phyloP scores from a whole-genome alignment of 2,888 invertebrate genomes.

The Diadegma fenestrale region DNA sequence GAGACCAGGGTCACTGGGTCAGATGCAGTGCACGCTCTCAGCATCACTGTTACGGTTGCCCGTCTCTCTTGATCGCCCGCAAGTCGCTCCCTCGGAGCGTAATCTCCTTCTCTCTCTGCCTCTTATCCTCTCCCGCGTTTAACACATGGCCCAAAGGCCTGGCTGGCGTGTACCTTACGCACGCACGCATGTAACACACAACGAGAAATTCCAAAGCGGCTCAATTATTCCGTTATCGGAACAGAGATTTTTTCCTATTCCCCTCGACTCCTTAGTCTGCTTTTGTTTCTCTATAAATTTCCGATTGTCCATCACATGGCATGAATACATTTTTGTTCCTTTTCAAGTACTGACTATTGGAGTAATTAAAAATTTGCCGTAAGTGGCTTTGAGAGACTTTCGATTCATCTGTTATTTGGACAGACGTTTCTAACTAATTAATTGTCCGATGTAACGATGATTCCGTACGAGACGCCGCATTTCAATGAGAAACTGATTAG shows the following conservation, averaged over 20 bases:
- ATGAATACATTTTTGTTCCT: not conserved
- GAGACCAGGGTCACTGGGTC: constrained; percentile 83
- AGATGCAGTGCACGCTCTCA: constrained; percentile 79
- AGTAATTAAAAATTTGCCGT: not conserved
- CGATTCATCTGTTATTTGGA: no score
- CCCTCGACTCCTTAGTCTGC: not conserved
- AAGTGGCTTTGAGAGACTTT: no score
- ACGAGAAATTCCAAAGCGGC: constrained; percentile 37
- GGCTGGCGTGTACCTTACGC: constrained; percentile 44
- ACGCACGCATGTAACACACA: constrained; percentile 40
- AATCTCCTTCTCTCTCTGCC: constrained; percentile 64
- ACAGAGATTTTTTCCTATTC: constrained; percentile 23
- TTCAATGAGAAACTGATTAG: not conserved
- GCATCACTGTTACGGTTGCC: constrained; percentile 63
- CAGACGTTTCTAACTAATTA: no score
- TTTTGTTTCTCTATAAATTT: not conserved
- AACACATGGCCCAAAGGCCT: constrained; percentile 80
- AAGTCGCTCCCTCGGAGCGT: constrained; percentile 55
- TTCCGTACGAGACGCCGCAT: not conserved
- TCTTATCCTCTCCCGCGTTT: constrained; percentile 64
- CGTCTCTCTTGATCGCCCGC: constrained; percentile 56
- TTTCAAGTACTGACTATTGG: not conserved
- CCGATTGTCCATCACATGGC: constrained; percentile 1
- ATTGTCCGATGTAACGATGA: not conserved
- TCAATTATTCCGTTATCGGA: constrained; percentile 56